Conservation (phyloP, 2,797 vertebrate species). For the Okamejei kenojei region DNA sequence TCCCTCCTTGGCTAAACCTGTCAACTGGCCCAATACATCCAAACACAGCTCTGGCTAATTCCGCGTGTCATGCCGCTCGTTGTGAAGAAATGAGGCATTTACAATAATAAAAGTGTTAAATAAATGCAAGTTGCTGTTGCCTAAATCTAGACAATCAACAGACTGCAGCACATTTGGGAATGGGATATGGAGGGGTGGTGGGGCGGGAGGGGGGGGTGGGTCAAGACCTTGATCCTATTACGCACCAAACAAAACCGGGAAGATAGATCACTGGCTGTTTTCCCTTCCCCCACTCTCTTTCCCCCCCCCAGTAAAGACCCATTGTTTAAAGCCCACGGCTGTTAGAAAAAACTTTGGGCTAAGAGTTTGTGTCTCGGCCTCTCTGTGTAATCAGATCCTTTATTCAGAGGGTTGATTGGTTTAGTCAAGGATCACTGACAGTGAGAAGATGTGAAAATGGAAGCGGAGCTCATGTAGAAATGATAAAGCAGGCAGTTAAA, state of each 20-base stretch:
- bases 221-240: not conserved
- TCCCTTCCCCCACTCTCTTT: too few species aligned
- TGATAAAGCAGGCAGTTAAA: constrained; percentile 63
- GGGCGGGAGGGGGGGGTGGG: not conserved
- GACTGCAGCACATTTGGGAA: not conserved
- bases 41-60: not conserved
- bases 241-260: not conserved
- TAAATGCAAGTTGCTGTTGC: not conserved
- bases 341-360: not conserved
- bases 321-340: not conserved
- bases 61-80: not conserved
- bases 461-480: constrained; percentile 69
- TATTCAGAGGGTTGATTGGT: constrained; percentile 65
- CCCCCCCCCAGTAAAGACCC: not conserved
- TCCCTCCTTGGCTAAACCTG: not conserved
- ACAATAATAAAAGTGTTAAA: not conserved
- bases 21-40: not conserved
- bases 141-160: not conserved
- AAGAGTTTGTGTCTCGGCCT: not conserved
- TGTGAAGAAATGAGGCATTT: not conserved
- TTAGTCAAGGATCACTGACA: constrained; percentile 70
- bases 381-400: constrained; percentile 47
- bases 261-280: not conserved
- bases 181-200: not conserved
- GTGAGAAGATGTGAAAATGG: constrained; percentile 64